Evolutionary conservation across 2,113 vertebrate species (phyloP).

Genomic region (Saccopteryx leptura): DNA sequence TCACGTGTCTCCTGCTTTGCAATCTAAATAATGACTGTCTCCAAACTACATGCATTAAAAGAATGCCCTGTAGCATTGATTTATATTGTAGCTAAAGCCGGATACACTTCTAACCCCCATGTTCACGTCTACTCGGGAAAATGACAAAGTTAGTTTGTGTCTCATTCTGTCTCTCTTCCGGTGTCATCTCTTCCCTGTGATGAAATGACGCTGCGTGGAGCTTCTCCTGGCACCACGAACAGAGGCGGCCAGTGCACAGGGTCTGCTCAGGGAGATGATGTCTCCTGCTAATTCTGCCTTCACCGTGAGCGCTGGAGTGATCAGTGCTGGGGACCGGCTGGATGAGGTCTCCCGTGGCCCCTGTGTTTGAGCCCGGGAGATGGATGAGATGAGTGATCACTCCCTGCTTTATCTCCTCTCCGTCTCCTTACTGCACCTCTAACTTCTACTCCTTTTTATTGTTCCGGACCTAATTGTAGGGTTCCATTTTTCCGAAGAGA

Average conservation of each 20-base stretch:
- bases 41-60: not conserved
- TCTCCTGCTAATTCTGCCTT: not conserved
- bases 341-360: not conserved
- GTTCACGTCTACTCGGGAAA: not conserved
- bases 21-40: not conserved
- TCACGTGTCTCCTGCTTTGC: not conserved
- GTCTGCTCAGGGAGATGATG: not conserved
- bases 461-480: not conserved
- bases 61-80: not conserved
- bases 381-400: not conserved
- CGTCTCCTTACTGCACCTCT: not conserved
- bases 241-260: not conserved
- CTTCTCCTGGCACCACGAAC: not conserved
- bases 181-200: fast-evolving
- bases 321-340: not conserved
- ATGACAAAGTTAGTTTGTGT: not conserved
- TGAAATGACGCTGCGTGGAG: fast-evolving
- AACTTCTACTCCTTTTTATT: not conserved
- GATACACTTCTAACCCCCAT: fast-evolving
- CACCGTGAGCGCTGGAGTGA: not conserved
- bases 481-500: not conserved
- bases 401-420: not conserved
- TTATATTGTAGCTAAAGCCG: not conserved
- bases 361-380: not conserved
- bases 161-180: not conserved